Conservation (phyloP, 2,888 invertebrate genomes). For the Diloba caeruleocephala region DNA sequence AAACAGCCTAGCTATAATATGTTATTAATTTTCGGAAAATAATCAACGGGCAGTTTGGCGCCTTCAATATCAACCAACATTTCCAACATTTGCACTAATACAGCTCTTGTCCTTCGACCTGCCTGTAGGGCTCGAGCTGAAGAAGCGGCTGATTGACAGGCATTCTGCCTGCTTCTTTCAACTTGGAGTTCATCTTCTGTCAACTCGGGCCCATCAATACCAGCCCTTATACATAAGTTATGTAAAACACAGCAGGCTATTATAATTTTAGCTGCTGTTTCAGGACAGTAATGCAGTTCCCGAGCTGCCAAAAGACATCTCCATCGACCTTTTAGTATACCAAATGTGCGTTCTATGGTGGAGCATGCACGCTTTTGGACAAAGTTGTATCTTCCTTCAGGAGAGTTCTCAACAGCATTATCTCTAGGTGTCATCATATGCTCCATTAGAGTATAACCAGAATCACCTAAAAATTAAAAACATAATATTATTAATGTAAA, state of each 20-base stretch:
- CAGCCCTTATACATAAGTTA: conserved; percentile 20
- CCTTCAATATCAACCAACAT: no score
- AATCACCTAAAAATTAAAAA: neutral
- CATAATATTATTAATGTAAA: neutral
- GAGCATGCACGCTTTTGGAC: conserved; percentile 12
- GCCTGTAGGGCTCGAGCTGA: no score
- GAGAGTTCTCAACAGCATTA: conserved; percentile 17
- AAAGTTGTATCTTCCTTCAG: conserved; percentile 21
- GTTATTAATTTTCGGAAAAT: no score
- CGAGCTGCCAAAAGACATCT: neutral
- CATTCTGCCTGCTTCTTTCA: neutral
- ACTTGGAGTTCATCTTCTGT: neutral
- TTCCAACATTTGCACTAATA: no score
- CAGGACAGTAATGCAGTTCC: conserved; percentile 15
- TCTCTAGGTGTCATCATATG: conserved; percentile 7
- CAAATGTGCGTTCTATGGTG: neutral
- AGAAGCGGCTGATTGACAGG: neutral
- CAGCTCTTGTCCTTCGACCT: no score
- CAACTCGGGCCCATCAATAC: neutral
- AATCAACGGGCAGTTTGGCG: no score
- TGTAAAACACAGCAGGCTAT: conserved; percentile 35
- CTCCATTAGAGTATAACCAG: neutral
- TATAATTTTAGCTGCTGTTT: conserved; percentile 25
- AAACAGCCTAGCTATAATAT: no score
- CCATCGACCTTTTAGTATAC: neutral